Evolutionary conservation across 2,113 vertebrate genomes (phyloP).

Genomic region (Anser cygnoides): DNA sequence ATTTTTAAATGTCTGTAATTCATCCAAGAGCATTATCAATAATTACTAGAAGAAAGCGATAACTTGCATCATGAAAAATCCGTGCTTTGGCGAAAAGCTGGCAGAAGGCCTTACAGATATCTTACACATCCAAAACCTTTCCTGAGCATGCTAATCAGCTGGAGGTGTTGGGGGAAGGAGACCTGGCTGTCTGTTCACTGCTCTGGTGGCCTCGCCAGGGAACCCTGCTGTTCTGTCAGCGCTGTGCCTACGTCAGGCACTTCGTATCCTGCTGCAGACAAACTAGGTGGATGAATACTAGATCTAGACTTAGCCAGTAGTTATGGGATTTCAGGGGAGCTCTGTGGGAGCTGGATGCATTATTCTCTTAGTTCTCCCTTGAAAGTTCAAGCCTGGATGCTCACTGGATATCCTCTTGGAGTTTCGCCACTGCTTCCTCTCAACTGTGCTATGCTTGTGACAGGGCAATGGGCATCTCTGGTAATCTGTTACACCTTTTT

Average conservation of each 20-base stretch:
- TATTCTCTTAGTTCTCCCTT: background rate
- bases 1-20: constrained; percentile 70
- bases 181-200: constrained; percentile 17
- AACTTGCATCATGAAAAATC: constrained; percentile 2
- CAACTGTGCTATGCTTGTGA: background rate
- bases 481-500: background rate
- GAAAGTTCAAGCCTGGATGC: background rate
- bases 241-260: background rate
- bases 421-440: background rate
- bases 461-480: background rate
- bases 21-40: constrained; percentile 67
- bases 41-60: constrained; percentile 60
- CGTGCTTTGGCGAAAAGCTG: constrained; percentile 40
- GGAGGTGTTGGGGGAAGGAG: background rate
- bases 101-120: constrained; percentile 46
- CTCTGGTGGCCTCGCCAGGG: background rate
- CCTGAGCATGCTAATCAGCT: constrained; percentile 31
- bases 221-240: constrained; percentile 4
- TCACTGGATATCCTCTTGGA: background rate
- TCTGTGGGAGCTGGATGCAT: background rate
- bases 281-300: background rate
- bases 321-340: background rate
- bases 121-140: constrained; percentile 32
- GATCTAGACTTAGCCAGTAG: background rate
- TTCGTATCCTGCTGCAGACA: background rate